Conservation (phyloP, 2,113 vertebrate genomes). For the Anas platyrhynchos region DNA sequence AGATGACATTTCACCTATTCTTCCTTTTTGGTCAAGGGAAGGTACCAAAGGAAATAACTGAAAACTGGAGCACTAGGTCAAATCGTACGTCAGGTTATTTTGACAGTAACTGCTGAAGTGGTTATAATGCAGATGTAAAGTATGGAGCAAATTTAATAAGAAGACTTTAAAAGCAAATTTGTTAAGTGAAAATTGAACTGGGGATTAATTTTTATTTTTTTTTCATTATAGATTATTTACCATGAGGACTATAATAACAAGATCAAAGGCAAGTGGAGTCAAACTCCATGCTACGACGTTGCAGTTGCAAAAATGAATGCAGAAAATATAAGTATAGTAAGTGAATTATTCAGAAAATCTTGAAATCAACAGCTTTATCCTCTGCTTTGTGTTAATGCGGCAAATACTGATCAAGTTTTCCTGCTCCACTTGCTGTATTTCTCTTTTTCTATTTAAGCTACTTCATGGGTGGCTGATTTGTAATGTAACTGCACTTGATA, state of each 20-base stretch:
- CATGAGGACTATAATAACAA: conserved; percentile 93
- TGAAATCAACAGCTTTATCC: background rate
- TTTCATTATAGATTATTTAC: conserved; percentile 85
- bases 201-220: background rate
- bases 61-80: background rate
- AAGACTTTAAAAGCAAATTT: background rate
- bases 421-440: background rate
- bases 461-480: background rate
- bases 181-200: background rate
- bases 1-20: background rate
- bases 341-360: conserved; percentile 38
- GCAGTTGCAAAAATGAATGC: conserved; percentile 90
- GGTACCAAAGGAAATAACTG: background rate
- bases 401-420: background rate
- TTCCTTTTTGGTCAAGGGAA: background rate
- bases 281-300: conserved; percentile 95
- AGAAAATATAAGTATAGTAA: conserved; percentile 90
- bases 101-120: background rate
- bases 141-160: background rate
- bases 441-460: background rate
- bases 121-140: background rate
- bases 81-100: background rate
- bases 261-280: conserved; percentile 94
- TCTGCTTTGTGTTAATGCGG: background rate
- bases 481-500: background rate